These are phyloP conservation scores for Paradoxurus hermaphroditus DNA, from an alignment of 2,113 vertebrate species.

Conservation along the genomic window DNA sequence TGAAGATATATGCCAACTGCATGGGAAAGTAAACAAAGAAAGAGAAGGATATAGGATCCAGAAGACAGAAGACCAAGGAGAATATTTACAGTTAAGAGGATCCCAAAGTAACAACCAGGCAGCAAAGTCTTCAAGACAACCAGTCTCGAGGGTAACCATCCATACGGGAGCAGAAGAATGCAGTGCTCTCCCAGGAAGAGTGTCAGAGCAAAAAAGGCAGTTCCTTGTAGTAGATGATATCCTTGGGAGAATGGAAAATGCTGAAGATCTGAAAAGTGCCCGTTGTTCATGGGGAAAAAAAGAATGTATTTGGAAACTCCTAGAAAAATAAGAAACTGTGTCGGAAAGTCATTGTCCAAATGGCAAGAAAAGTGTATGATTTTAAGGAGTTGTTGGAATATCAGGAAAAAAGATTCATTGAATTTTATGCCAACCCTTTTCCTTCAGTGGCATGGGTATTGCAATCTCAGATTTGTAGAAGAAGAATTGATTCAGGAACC, in stretches of 20 bases:
- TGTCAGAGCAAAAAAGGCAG: not conserved
- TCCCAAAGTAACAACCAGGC: not conserved
- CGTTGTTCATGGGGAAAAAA: not conserved
- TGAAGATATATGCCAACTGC: not conserved
- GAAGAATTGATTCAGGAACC: not conserved
- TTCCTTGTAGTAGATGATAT: not conserved
- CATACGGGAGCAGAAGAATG: not conserved
- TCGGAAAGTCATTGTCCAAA: not conserved
- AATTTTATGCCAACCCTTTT: not conserved
- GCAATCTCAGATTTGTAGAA: not conserved
- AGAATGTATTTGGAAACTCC: not conserved
- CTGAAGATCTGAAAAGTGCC: not conserved
- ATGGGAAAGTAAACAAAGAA: not conserved
- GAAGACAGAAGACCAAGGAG: not conserved
- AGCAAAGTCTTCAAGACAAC: too few relatives aligned
- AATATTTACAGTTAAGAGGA: too few relatives aligned
- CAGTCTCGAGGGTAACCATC: not conserved
- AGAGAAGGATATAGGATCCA: not conserved
- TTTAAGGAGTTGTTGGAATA: not conserved
- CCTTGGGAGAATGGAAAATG: not conserved
- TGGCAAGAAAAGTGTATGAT: not conserved
- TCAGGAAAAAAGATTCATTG: not conserved
- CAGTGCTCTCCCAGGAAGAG: not conserved
- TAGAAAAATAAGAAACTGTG: not conserved
- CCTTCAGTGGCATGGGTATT: not conserved